Base-by-base conservation (phyloP, 1,140 invertebrate species). In the Dinothrombium tinctorium region DNA sequence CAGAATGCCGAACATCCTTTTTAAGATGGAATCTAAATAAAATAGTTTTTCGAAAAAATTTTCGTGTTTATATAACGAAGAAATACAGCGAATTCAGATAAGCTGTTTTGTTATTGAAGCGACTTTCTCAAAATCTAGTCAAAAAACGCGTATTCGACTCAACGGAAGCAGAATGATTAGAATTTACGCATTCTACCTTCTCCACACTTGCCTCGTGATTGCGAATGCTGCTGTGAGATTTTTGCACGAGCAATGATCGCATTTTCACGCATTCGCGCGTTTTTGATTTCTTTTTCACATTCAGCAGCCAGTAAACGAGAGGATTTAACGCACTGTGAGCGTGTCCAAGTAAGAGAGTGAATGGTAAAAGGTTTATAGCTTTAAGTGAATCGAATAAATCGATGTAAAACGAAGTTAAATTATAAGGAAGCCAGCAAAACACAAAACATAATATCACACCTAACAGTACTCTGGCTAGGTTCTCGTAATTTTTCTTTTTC, bases 261-360 rank as follows among this genome's bases (percentile, higher is more conserved):
- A 36, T 9, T 36, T 36, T 22, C 3, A 36, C 23, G 20, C 12
- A 19, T 36, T 17, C 11, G 4, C 20, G 8, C 8, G 19, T 19
- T 22, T 36, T 36, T 36, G 20, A 9, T 20, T 22, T 19, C 23
- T 36, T 22, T 12, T 9, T 21, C n/a, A 9, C 12, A 8, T 22
- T 78, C 35, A 77, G 58, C 23, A 68, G 61, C 73, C 74, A 78
- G 53, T 76, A 77, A n/a, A 76, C 67, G 9, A 74, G 60, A 3
- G 75, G 74, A 58, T 75, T 77, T 22, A 78, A 56, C 17, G 73
- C 74, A 37, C 72, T 75, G 56, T 79, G 74, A 20, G 72, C 65
- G 53, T 77, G 74, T 37, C 74, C 75, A 8, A 77, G 54, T 33
- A 76, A 57, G 35, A 77, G 57, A 26, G 69, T 68, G 49, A 72